Percentiles rank a stretch among this genome's conserved stretches.
Evolutionary conservation across 2,113 vertebrate genomes (phyloP).

Genomic region (Carassius carassius): DNA sequence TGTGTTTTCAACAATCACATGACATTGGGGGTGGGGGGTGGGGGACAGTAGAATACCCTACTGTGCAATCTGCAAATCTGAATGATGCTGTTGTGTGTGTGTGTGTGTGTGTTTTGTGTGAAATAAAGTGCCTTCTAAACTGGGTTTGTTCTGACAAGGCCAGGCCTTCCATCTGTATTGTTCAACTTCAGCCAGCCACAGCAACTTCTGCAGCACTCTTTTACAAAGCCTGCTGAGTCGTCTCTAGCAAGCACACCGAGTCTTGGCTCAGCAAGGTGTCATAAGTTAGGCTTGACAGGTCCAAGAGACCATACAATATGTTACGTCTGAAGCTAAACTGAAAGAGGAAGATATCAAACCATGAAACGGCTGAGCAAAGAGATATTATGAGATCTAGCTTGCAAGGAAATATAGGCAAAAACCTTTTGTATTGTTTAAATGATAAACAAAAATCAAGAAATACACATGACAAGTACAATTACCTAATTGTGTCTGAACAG

Average conservation of each 20-base stretch:
- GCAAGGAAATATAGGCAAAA: not conserved
- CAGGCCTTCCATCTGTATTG: not conserved
- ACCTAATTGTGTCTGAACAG: constrained; percentile 58
- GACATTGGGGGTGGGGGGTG: not conserved
- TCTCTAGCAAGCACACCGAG: not conserved
- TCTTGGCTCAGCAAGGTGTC: constrained; percentile 20
- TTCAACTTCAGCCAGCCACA: constrained; percentile 25
- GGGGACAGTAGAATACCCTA: constrained; percentile 44
- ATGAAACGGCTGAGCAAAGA: constrained; percentile 1
- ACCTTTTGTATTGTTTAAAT: not conserved
- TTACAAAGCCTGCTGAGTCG: constrained; percentile 22
- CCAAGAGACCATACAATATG: not conserved
- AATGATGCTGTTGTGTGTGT: constrained; percentile 47
- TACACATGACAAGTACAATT: not conserved
- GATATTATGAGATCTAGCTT: not conserved
- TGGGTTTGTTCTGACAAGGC: constrained; percentile 28
- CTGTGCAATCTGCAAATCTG: constrained; percentile 51
- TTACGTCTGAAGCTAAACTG: not conserved
- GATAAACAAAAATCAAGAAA: not conserved
- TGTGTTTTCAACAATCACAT: not conserved
- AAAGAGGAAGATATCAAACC: constrained; percentile 9
- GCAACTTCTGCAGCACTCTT: constrained; percentile 23
- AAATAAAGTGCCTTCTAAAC: not conserved
- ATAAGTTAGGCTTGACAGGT: constrained; percentile 1
- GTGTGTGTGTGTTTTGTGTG: constrained; percentile 50